Base-by-base conservation (phyloP, 2,797 vertebrate species). In the Poecilia gillii region DNA sequence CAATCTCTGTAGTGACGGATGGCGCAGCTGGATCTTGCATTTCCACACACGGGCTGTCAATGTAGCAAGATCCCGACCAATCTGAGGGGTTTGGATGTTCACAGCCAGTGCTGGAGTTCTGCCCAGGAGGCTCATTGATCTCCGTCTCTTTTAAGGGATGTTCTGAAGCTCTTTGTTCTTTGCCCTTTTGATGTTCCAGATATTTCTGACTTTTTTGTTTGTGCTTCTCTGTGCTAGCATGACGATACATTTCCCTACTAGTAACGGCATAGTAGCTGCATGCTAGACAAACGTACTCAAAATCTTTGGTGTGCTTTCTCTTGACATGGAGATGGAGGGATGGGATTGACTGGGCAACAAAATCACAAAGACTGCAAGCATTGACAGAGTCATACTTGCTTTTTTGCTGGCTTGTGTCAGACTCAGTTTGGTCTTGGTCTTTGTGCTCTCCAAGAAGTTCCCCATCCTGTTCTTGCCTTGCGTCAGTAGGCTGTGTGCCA, bases 261-360 rank as follows among this genome's bases (percentile, higher is more conserved):
- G 98, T 99, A 83, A 98, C 97, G 0, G 98, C 97, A 25, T 98
- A 99, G 92, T 99, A 99, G 87, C 96, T 97, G 84, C 99, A 99
- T 0, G 98, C 99, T 92, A 98, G 95, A 88, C 99, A 99, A 68
- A 98, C 97, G 77, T 97, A 99, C 84, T 99, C 97, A 92, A 98
- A 99, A 77, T 98, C 97, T 87, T 95, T 97, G 20, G 96, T 97
- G 89, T 99, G 99, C 59, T 97, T 98, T 87, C 97, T 95, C 84
- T 98, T 99, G 79, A 99, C 86, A 0, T 99, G 99, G 55, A 98
- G 94, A 74, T 97, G 97, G 36, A 99, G 95, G 0, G 98, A 97
- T 31, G 97, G 91, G 23, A 96, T 83, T 33, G 98, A 98, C 77
- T 98, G 97, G 79, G 98, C 97, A 39, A 92, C 87, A 81, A 99